Conservation (phyloP, 2,888 invertebrate genomes). For the Drosophila kuntzei region DNA sequence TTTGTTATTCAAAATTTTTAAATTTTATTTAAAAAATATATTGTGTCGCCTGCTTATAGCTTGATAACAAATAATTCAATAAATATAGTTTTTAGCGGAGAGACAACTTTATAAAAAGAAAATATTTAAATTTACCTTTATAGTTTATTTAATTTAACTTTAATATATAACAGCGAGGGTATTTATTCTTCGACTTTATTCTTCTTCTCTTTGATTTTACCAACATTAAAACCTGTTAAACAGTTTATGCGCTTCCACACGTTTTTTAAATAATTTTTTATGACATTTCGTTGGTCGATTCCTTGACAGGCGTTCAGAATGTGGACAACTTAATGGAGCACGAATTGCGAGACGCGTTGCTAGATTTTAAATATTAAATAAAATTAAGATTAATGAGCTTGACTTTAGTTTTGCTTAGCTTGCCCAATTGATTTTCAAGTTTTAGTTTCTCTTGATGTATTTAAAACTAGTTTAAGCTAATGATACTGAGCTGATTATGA, state of each 20-base stretch:
- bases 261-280: slow-evolving; percentile 19
- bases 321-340: slow-evolving; percentile 18
- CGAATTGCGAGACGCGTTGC: not conserved
- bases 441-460: slow-evolving; percentile 31
- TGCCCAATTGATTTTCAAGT: slow-evolving; percentile 35
- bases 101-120: too few species aligned
- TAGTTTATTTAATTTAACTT: not conserved
- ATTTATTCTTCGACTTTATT: not conserved
- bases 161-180: not conserved
- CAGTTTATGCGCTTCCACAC: slow-evolving; percentile 1
- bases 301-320: slow-evolving; percentile 11
- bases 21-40: too few species aligned
- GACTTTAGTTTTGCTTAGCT: slow-evolving; percentile 4
- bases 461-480: slow-evolving; percentile 31
- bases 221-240: slow-evolving; percentile 16
- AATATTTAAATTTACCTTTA: not conserved
- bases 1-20: too few species aligned
- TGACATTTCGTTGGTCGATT: slow-evolving; percentile 14
- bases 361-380: slow-evolving; percentile 1
- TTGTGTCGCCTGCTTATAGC: too few species aligned
- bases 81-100: too few species aligned
- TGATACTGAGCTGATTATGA: slow-evolving; percentile 27
- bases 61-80: too few species aligned
- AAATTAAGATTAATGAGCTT: slow-evolving; percentile 55
- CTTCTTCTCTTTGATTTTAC: not conserved